A percentile compares a stretch with the other conserved stretches of the same genome.
These are phyloP conservation scores for Eristalis arbustorum DNA, from an alignment of 2,888 invertebrate genomes.

Conservation along the genomic window DNA sequence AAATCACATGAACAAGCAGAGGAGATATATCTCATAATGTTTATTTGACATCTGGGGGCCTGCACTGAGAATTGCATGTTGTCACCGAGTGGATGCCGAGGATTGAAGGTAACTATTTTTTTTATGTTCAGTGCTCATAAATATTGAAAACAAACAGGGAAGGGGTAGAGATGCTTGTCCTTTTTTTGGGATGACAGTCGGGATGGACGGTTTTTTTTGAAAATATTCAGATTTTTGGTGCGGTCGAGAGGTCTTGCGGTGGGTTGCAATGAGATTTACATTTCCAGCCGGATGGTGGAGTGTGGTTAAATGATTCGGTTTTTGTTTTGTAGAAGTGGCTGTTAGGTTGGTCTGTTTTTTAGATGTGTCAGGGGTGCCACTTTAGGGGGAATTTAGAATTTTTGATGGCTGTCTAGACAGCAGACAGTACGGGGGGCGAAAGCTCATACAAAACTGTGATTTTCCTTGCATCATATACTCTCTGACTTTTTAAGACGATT, in stretches of 20 bases:
- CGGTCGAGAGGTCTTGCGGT: neutral
- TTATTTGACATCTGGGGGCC: constrained; percentile 36
- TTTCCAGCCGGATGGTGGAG: neutral
- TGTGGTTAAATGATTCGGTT: neutral
- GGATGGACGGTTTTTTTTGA: neutral
- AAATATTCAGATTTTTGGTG: neutral
- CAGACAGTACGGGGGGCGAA: too few relatives aligned
- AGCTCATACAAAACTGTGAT: too few relatives aligned
- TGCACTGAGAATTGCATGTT: neutral
- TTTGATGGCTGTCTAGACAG: too few relatives aligned
- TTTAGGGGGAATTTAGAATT: too few relatives aligned
- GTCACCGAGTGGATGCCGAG: neutral
- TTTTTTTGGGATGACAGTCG: neutral
- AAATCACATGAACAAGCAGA: neutral
- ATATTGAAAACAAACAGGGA: neutral
- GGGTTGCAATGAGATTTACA: neutral
- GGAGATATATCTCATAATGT: constrained; percentile 2
- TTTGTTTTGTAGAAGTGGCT: neutral
- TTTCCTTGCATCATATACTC: too few relatives aligned
- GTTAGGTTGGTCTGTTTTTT: neutral
- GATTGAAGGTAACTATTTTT: neutral
- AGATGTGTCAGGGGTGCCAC: too few relatives aligned
- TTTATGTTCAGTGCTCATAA: neutral
- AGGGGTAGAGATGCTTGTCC: neutral
- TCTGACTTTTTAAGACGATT: too few relatives aligned